Evolutionary conservation across 2,888 invertebrate genomes (phyloP).

Genomic region (Aromia moschata): DNA sequence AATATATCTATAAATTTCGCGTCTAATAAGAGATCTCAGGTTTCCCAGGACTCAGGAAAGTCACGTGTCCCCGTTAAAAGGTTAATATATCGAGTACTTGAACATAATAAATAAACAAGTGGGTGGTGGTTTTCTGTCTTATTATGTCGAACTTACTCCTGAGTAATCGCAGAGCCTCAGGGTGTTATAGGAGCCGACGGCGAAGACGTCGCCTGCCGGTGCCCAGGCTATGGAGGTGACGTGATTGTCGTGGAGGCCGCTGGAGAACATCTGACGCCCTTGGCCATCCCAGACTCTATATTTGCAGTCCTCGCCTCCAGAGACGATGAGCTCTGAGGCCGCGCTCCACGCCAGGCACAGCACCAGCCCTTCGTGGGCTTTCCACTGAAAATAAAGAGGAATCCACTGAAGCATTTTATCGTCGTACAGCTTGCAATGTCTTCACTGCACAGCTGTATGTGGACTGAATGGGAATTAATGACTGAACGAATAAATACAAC

Average conservation of each 20-base stretch:
- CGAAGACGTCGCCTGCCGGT: conserved; percentile 89
- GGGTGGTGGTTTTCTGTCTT: too few relatives aligned
- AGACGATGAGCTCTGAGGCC: conserved; percentile 88
- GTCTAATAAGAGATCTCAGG: too few relatives aligned
- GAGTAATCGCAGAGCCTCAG: conserved; percentile 91
- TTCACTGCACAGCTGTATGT: too few relatives aligned
- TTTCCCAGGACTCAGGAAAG: too few relatives aligned
- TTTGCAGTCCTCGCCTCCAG: conserved; percentile 94
- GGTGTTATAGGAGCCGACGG: conserved; percentile 93
- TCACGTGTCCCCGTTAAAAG: too few relatives aligned
- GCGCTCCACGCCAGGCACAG: conserved; percentile 95
- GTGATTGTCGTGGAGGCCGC: conserved; percentile 87
- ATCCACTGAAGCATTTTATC: too few relatives aligned
- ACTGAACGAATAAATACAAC: background rate
- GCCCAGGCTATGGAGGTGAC: conserved; percentile 93
- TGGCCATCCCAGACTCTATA: conserved; percentile 90
- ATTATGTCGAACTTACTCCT: conserved; percentile 86
- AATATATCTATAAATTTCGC: too few relatives aligned
- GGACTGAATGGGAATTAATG: too few relatives aligned
- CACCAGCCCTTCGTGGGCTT: conserved; percentile 94
- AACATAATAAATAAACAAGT: too few relatives aligned
- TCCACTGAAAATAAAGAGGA: conserved; percentile 82
- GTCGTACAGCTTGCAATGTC: too few relatives aligned
- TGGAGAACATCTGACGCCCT: conserved; percentile 88
- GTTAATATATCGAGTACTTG: too few relatives aligned